Evolutionary conservation across 2,888 invertebrate genomes (phyloP).

Genomic region (Crepidodera aurea): DNA sequence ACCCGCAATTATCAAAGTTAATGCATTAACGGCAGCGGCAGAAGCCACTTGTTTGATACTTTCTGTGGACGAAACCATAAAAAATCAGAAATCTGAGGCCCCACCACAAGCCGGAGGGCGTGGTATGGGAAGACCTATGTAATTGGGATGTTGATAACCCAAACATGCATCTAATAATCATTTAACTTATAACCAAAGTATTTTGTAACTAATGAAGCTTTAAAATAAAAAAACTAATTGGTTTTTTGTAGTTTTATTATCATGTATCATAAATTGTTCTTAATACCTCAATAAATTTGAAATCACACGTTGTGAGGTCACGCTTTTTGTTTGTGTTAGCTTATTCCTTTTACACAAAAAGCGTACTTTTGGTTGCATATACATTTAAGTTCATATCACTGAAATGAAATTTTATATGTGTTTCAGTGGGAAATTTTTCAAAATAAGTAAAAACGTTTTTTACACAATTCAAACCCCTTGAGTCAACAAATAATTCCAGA

Average conservation of each 20-base stretch:
- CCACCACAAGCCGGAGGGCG: slow-evolving; percentile 69
- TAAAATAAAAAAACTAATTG: neutral
- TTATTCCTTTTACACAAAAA: neutral
- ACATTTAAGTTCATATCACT: neutral
- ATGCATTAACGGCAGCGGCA: slow-evolving; percentile 94
- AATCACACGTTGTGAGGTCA: too few relatives aligned
- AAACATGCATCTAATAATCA: neutral
- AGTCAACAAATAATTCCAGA: too few relatives aligned
- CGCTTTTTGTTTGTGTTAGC: neutral
- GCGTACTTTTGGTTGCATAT: neutral
- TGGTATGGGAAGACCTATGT: slow-evolving; percentile 81
- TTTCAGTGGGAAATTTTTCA: too few relatives aligned
- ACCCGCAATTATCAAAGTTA: slow-evolving; percentile 94
- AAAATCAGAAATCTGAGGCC: slow-evolving; percentile 79
- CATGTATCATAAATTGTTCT: too few relatives aligned
- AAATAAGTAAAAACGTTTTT: too few relatives aligned
- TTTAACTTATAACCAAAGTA: neutral
- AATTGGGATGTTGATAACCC: slow-evolving; percentile 41
- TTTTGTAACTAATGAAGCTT: slow-evolving; percentile 8
- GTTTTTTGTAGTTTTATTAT: slow-evolving; percentile 1
- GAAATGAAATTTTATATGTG: neutral
- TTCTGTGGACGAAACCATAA: slow-evolving; percentile 98
- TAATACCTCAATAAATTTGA: too few relatives aligned
- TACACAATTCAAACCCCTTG: too few relatives aligned
- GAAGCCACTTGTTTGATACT: slow-evolving; percentile 96